Base-by-base conservation (phyloP, 1,140 invertebrate species). In the Drosophila insularis region DNA sequence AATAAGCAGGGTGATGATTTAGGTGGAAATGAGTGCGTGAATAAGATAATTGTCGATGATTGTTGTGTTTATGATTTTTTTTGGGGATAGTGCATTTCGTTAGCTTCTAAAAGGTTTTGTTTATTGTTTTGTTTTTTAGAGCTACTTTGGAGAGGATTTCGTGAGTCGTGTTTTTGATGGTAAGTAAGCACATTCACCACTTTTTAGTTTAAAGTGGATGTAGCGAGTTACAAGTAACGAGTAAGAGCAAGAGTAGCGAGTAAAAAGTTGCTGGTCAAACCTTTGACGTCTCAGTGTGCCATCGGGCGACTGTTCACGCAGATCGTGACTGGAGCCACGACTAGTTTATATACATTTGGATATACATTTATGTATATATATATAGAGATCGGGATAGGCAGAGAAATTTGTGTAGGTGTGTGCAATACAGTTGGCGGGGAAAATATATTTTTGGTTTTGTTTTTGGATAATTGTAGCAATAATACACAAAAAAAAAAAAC, bases 301-400 rank as follows among this genome's bases (percentile, higher is more conserved):
- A 91, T 95, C 95, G 63, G 94, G 94, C 78, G 94, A 95, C 66
- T 93, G 92, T 76, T 95, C 94, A 80, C 94, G 93, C 79, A 95
- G 92, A 91, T 95, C 95, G 93, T 95, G 95, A 91, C 94, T 94
- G 71, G 94, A 95, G 81, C 94, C 94, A 82, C 94, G 94, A 80
- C 94, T 95, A 31, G 53, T 43, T 66, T 64, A 39, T 32, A 7
- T 37, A 37, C 32, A 35, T 35, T 35, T 35, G 32, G 6, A 35
- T 35, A 35, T 35, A 50, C 19, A 17, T 62, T 27, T 59, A 56
- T 53, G 31, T 69, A 37, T 61, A 21, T 59, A 43, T 56, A 37
- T 69, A 37, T 64, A 50, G 21, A 50, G 8, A 19, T 68, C 78
- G 66, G 40, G 77, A 78, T 81, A 86, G 81, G 84, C 75, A 84